Base-by-base conservation (phyloP, 2,888 invertebrate genomes). In the Bembecia ichneumoniformis region DNA sequence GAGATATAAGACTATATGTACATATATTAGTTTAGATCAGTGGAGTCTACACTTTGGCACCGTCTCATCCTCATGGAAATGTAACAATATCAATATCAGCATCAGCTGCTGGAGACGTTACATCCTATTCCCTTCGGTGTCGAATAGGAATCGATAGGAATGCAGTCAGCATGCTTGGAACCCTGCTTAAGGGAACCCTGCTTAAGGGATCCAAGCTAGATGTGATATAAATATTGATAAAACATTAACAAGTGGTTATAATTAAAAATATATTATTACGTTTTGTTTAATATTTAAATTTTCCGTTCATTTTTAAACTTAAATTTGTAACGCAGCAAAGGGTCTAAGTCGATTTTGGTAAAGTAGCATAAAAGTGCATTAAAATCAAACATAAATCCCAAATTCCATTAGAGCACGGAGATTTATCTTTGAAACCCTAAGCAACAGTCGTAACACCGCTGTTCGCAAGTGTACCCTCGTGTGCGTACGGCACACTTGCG, bases 321-420 rank as follows among this genome's bases (percentile, higher is more conserved):
- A 13, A 13, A 13, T 11, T 13, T 13, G 36, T 9, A 36, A 36
- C 17, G 10, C 36, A 36, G 36, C 20, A 7, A 36, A 36, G 11
- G 2, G 2, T 40, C 40, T 40, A 3, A 3, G 40, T 40, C n/a
- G 20, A 40, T 40, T 40, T 40, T 10, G 40, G n/a, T n/a, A 13
- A 40, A 7, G 15, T 44, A 44, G 16, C 11, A 40, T 40, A 16
- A 44, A 77, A 68, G 69, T 70, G 69, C 64, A 11, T 46, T 20
- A 66, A 66, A 70, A 66, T 70, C 64, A 62, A 59, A 73, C 77
- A 83, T 81, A 82, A 81, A 83, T 82, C 77, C 68, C 62, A 59
- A 80, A 79, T 76, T 74, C 82, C 83, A 82, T 82, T 83, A 82
- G 77, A 67, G 60, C 68, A 67, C 28, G 28, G 67, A 71, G 74